Evolutionary conservation across 2,888 invertebrate species (phyloP).

Genomic region (Himalopsyche kuldschensis): DNA sequence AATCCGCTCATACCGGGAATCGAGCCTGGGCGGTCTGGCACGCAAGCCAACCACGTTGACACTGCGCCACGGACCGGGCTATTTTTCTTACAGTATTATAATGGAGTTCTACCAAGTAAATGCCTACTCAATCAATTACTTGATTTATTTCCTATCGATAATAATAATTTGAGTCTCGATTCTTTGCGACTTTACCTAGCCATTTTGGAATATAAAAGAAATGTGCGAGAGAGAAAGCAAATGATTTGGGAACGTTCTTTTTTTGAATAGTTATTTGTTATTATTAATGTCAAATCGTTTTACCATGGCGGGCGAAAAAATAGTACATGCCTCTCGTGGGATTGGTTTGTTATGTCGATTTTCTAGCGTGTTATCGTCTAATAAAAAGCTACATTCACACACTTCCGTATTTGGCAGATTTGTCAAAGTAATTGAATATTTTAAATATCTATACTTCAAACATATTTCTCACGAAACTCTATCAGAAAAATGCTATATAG

Average conservation of each 20-base stretch:
- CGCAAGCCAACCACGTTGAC: no score
- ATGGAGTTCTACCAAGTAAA: no score
- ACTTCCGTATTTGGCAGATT: not conserved
- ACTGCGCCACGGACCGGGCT: no score
- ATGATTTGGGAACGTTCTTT: not conserved
- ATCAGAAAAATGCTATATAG: no score
- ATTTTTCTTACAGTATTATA: no score
- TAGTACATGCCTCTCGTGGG: not conserved
- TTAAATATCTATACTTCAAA: not conserved
- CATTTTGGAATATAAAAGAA: not conserved
- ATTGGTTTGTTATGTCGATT: constrained; percentile 30
- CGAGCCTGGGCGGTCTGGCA: no score
- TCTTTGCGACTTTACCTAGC: not conserved
- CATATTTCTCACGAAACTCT: no score
- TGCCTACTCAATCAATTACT: no score
- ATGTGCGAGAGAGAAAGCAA: not conserved
- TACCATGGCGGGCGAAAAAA: not conserved
- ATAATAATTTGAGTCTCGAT: not conserved
- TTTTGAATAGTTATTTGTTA: not conserved
- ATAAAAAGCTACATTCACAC: not conserved
- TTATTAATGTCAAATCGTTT: constrained; percentile 5
- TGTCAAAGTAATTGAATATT: not conserved
- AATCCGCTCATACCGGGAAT: no score
- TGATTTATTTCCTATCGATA: not conserved
- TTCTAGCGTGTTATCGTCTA: constrained; percentile 18